Evolutionary conservation across 2,888 invertebrate species (phyloP), one percentile per base, ranked within the genome.

Genomic region (Corbicula japonica): DNA sequence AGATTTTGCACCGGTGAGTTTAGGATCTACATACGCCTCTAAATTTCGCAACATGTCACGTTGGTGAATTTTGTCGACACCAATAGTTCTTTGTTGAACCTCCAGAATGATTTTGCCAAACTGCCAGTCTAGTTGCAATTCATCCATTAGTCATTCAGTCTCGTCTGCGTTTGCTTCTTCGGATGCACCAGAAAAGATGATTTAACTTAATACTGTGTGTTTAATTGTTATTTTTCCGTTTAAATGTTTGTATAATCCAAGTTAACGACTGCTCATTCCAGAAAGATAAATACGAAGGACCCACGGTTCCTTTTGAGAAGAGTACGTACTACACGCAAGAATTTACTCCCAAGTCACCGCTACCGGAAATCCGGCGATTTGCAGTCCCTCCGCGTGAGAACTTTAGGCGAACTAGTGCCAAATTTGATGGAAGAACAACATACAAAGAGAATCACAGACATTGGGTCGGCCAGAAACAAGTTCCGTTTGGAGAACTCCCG

Each of bases 401-500:
- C 65, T 81, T 86, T 58, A 72, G 84, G 30, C 69, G 74, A 18
- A 80, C 87, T 0, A 82, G 86, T 44, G 88, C 85, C 58, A 88
- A 83, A 62, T 91, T 92, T 81, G 89, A 91, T 15, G 84, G 73
- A 8, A 78, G 80, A 4, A 92, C 92, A 3, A 92, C 91, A 8
- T 90, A 89, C 63, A 89, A 89, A 66, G 90, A 91, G 12, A 86
- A 90, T 54, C 91, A 82, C 69, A 91, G 89, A 76, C 87, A 87
- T 44, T 93, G 92, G 92, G 80, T 86, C 23, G 85, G 88, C 1
- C 86, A 91, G 61, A 85, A 84, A 68, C 89, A 88, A 2, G 69
- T 88, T 23, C 68, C 86, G 0, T 92, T 92, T 69, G 89, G 89
- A n/a, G 93, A 93, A 69, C 78, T 92, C 41, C 92, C 92, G 12